Percentiles rank a stretch among this genome's conserved stretches.
These are phyloP conservation scores for Zootoca vivipara DNA, from an alignment of 2,113 vertebrate genomes.

Conservation along the genomic window DNA sequence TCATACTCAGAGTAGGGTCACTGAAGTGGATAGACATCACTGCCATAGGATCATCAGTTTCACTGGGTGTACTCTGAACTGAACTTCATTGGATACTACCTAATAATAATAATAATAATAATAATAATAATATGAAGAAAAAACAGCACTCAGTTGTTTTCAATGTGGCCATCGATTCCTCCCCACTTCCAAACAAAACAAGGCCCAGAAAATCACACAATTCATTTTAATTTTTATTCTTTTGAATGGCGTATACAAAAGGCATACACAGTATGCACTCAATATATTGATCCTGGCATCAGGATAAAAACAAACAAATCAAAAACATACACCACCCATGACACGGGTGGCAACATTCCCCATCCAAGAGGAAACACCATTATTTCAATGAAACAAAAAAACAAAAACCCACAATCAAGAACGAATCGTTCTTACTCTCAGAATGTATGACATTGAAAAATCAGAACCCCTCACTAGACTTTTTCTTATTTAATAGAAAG, in stretches of 20 bases:
- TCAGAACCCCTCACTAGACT: constrained; percentile 10
- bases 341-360: constrained; percentile 42
- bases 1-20: too few relatives aligned
- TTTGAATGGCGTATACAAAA: constrained; percentile 18
- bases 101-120: too few relatives aligned
- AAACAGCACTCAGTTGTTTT: background rate
- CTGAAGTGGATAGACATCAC: too few relatives aligned
- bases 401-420: constrained; percentile 14
- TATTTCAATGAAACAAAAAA: constrained; percentile 61
- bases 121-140: too few relatives aligned
- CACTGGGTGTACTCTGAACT: too few relatives aligned
- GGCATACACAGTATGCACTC: constrained; percentile 55
- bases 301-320: constrained; percentile 44
- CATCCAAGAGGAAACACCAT: constrained; percentile 54
- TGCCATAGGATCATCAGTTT: too few relatives aligned
- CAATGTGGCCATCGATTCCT: background rate
- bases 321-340: constrained; percentile 20
- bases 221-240: constrained; percentile 54
- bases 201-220: constrained; percentile 37
- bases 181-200: background rate
- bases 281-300: constrained; percentile 40
- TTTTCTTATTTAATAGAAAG: constrained; percentile 56
- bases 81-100: too few relatives aligned
- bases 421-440: constrained; percentile 56
- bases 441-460: constrained; percentile 52